Percentiles rank a stretch among this genome's conserved stretches.
These are phyloP conservation scores for Sebastes cheni DNA, from an alignment of 2,797 vertebrate genomes.

Conservation along the genomic window DNA sequence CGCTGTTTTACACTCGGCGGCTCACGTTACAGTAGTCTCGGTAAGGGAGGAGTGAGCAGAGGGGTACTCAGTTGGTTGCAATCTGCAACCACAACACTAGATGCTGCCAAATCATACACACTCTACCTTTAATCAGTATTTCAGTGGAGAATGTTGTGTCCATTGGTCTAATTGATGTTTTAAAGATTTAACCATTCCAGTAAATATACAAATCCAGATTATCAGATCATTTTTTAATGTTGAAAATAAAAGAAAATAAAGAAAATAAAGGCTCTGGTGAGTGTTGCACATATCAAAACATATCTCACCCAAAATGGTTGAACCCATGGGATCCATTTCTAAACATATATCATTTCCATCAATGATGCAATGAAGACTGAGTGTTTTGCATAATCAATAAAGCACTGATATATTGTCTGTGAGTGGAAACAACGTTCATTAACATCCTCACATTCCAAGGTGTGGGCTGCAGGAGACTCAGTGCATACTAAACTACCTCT, in stretches of 20 bases:
- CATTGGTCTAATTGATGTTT: neutral
- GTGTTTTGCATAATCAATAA: conserved; percentile 33
- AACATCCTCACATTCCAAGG: neutral
- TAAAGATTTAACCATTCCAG: neutral
- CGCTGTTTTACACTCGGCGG: too few species aligned
- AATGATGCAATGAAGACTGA: neutral
- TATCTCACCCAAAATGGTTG: neutral
- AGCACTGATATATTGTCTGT: neutral
- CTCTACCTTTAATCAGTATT: neutral
- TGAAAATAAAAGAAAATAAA: neutral
- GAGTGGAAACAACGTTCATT: conserved; percentile 3
- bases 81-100: too few species aligned
- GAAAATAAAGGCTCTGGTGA: neutral
- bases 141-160: neutral
- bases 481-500: conserved; percentile 52
- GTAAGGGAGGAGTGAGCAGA: too few species aligned
- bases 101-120: too few species aligned
- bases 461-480: neutral
- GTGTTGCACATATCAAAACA: neutral
- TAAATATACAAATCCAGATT: neutral
- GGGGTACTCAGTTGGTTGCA: too few species aligned
- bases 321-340: neutral
- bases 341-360: neutral
- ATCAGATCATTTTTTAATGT: neutral
- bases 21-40: too few species aligned